Evolutionary conservation across 2,797 vertebrate genomes (phyloP), one percentile per base, ranked within the genome.

Genomic region (Vespertilio murinus): DNA sequence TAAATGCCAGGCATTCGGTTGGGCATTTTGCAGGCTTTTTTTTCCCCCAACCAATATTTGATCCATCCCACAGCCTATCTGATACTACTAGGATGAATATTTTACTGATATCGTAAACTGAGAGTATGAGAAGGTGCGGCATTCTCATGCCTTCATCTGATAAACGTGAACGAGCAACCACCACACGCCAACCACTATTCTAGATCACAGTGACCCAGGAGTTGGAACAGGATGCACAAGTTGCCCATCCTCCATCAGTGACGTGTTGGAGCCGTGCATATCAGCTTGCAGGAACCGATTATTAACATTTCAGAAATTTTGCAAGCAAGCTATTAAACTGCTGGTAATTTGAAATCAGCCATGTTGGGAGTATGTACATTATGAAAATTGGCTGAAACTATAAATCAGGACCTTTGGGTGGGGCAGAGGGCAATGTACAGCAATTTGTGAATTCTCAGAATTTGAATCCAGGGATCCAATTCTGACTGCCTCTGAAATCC

Each of bases 301-400:
- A 64, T 38, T 86, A 75, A 93, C 89, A 80, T 47, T 69, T 87
- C 23, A 88, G 67, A 18, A 78, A 85, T 90, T 90, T 85, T 87
- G 25, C 64, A 69, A 87, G 13, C 13, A 35, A 30, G 9, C 80
- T 81, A 38, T 56, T 74, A 83, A 93, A 40, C 16, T 77, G 77
- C 23, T 23, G 12, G 33, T 40, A 61, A 73, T 74, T 90, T 84
- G 69, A 87, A 95, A 67, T 70, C 59, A 75, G 38, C 49, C 74
- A 56, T 61, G 5, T 47, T 70, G 35, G 47, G 20, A 54, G 20
- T 67, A 89, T 88, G 69, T 45, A 59, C 3, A 90, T 3, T 18
- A 25, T 40, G 23, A 14, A 93, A 75, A 93, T 86, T 8, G 3
- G 42, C 23, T 28, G 30, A 64, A 65, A 77, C 5, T 75, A 67